Evolutionary conservation across 2,888 invertebrate genomes (phyloP).

Genomic region (Epinotia brunnichana): DNA sequence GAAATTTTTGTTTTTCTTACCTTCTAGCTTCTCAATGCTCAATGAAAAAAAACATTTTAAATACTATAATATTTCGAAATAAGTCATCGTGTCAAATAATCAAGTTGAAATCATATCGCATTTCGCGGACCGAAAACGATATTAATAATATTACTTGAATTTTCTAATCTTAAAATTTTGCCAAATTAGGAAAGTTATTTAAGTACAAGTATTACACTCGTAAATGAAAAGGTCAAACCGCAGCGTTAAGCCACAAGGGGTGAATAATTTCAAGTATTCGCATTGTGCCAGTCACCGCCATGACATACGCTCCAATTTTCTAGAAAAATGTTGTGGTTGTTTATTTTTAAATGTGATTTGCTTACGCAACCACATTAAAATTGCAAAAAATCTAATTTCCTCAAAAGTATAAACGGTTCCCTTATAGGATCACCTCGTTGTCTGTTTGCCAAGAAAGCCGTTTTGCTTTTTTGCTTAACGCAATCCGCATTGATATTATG

Average conservation of each 20-base stretch:
- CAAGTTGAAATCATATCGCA: not conserved
- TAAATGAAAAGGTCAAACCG: slow-evolving; percentile 24
- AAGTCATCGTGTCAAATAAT: not conserved
- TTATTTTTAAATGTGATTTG: not conserved
- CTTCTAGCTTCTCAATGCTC: too few relatives aligned
- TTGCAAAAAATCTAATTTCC: not conserved
- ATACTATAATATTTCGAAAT: too few relatives aligned
- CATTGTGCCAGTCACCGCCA: slow-evolving; percentile 5
- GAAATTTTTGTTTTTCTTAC: too few relatives aligned
- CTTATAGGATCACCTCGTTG: too few relatives aligned
- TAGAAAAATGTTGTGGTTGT: not conserved
- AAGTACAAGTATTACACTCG: slow-evolving; percentile 6
- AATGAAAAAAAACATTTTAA: too few relatives aligned
- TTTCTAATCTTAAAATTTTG: not conserved
- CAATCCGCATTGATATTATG: too few relatives aligned
- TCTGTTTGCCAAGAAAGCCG: too few relatives aligned
- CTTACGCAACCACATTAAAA: not conserved
- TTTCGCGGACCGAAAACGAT: not conserved
- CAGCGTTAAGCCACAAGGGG: slow-evolving; percentile 4
- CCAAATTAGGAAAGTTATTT: too few relatives aligned
- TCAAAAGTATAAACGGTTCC: not conserved
- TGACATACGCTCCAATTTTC: slow-evolving; percentile 1
- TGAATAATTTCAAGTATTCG: slow-evolving; percentile 16
- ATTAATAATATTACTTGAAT: too few relatives aligned
- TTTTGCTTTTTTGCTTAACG: too few relatives aligned